Evolutionary conservation across 2,113 vertebrate species (phyloP).

Genomic region (Asarcornis scutulata): DNA sequence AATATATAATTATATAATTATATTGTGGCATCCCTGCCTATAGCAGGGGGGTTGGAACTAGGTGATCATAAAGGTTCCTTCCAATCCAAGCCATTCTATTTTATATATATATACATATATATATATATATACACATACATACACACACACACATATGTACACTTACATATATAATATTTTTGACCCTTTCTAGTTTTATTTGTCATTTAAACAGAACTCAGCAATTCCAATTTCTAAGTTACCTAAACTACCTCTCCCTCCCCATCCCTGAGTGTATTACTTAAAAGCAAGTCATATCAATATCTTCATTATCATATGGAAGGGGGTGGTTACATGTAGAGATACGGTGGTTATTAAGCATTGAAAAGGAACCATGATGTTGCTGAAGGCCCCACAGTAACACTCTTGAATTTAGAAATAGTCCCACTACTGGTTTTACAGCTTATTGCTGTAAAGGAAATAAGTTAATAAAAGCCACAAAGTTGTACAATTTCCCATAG

Average conservation of each 20-base stretch:
- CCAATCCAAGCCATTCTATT: too few species aligned
- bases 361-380: not conserved
- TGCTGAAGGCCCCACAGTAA: not conserved
- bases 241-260: not conserved
- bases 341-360: not conserved
- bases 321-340: not conserved
- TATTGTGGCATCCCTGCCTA: too few species aligned
- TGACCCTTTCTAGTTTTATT: not conserved
- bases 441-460: slow-evolving; percentile 37
- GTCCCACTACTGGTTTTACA: slow-evolving; percentile 22
- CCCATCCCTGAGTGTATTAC: not conserved
- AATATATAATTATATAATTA: too few species aligned
- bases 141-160: too few species aligned
- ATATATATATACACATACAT: too few species aligned
- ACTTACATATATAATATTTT: too few species aligned
- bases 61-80: too few species aligned
- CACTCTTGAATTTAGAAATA: not conserved
- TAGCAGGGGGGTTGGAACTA: too few species aligned
- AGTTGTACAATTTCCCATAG: slow-evolving; percentile 41
- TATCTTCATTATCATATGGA: not conserved
- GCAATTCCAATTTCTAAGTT: not conserved
- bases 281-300: not conserved
- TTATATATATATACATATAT: too few species aligned
- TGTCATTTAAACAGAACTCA: not conserved
- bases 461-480: slow-evolving; percentile 55